phyloP scores from a whole-genome alignment of 2,797 vertebrate species.

The Mormyrops attenuatus region DNA sequence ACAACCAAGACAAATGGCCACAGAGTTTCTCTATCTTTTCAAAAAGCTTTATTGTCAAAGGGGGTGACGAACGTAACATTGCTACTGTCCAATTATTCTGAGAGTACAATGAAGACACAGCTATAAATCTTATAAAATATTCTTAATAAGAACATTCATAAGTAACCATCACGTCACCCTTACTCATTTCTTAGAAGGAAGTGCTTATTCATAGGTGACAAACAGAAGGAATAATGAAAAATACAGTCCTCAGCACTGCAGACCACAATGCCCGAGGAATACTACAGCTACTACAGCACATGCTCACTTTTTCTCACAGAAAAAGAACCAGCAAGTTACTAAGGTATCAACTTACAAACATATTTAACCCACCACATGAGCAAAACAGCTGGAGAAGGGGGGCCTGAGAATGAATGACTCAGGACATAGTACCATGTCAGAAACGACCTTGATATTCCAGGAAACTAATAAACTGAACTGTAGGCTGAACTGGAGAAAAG shows the following conservation, averaged over 20 bases:
- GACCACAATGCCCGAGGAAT: background rate
- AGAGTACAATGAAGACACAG: background rate
- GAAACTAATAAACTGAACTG: background rate
- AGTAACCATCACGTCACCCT: background rate
- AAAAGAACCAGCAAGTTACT: background rate
- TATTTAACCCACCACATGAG: background rate
- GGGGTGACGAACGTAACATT: background rate
- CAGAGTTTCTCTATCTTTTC: background rate
- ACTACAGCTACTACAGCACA: background rate
- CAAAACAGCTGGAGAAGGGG: background rate
- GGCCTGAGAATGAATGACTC: background rate
- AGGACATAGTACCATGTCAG: background rate
- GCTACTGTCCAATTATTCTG: background rate
- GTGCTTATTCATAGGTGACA: background rate
- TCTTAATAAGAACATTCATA: background rate
- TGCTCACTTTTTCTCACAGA: background rate
- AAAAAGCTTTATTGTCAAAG: background rate
- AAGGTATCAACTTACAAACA: background rate
- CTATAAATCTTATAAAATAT: background rate
- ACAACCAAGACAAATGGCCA: conserved; percentile 3
- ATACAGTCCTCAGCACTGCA: background rate
- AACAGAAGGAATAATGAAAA: background rate
- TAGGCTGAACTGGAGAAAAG: background rate
- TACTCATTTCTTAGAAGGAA: background rate
- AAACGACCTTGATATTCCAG: background rate